These are phyloP conservation scores for Xylota segnis DNA, from an alignment of 2,888 invertebrate genomes.

Conservation along the genomic window DNA sequence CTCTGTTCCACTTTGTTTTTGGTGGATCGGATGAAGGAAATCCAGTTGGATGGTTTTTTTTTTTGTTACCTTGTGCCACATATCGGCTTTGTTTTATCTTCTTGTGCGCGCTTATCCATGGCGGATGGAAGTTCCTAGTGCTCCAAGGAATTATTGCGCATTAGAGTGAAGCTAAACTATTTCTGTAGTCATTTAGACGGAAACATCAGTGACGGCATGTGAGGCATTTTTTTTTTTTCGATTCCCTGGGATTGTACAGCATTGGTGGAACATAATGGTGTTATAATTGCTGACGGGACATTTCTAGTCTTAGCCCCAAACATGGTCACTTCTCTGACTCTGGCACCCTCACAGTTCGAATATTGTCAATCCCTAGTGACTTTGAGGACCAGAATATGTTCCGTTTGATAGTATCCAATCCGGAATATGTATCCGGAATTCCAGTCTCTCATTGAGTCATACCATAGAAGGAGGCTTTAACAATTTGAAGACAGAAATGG, in stretches of 20 bases:
- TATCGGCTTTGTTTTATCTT: slow-evolving; percentile 74
- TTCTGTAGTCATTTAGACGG: slow-evolving; percentile 35
- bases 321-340: too few relatives aligned
- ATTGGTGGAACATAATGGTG: too few relatives aligned
- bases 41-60: slow-evolving; percentile 2
- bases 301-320: too few relatives aligned
- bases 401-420: too few relatives aligned
- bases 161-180: slow-evolving; percentile 26
- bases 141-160: slow-evolving; percentile 36
- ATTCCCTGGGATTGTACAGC: background rate
- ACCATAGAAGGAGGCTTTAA: too few relatives aligned
- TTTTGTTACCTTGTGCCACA: slow-evolving; percentile 22
- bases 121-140: slow-evolving; percentile 24
- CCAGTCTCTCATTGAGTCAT: too few relatives aligned
- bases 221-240: background rate
- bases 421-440: too few relatives aligned
- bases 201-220: slow-evolving; percentile 20
- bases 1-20: slow-evolving; percentile 49
- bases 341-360: too few relatives aligned
- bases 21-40: slow-evolving; percentile 27
- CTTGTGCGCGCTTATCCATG: slow-evolving; percentile 41
- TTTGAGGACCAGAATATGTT: too few relatives aligned
- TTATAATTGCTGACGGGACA: too few relatives aligned
- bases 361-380: too few relatives aligned
- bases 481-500: too few relatives aligned